Evolutionary conservation across 2,113 vertebrate genomes (phyloP).

Genomic region (Motacilla tschutschensis): DNA sequence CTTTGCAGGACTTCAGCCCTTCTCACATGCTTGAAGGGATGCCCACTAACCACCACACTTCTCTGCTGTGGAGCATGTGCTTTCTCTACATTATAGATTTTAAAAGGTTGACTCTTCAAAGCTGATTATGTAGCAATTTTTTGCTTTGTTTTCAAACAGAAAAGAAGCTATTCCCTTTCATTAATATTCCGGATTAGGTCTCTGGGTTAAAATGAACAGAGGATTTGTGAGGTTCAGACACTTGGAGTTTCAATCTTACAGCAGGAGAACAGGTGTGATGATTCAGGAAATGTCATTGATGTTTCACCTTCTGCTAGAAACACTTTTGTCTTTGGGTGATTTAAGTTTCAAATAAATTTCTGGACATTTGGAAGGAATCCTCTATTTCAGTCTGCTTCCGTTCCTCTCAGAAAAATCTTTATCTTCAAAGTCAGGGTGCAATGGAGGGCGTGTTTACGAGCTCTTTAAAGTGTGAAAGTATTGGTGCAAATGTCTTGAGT

Average conservation of each 20-base stretch:
- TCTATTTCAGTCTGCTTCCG: neutral
- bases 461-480: neutral
- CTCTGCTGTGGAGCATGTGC: neutral
- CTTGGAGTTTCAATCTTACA: neutral
- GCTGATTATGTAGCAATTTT: neutral
- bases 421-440: neutral
- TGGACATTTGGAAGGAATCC: neutral
- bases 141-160: neutral
- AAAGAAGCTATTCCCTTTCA: neutral
- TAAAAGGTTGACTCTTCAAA: neutral
- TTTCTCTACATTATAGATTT: neutral
- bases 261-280: neutral
- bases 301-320: neutral
- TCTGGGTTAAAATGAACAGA: neutral
- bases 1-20: neutral
- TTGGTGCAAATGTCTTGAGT: neutral
- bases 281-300: neutral
- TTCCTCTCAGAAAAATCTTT: neutral
- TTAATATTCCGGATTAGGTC: neutral
- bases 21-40: neutral
- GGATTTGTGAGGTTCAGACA: neutral
- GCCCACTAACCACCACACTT: too few relatives aligned
- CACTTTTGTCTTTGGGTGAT: neutral
- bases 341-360: neutral
- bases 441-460: fast-evolving